Percentiles rank a stretch among this genome's conserved stretches.
Conservation (phyloP, 2,797 vertebrate species). For the Falco biarmicus region DNA sequence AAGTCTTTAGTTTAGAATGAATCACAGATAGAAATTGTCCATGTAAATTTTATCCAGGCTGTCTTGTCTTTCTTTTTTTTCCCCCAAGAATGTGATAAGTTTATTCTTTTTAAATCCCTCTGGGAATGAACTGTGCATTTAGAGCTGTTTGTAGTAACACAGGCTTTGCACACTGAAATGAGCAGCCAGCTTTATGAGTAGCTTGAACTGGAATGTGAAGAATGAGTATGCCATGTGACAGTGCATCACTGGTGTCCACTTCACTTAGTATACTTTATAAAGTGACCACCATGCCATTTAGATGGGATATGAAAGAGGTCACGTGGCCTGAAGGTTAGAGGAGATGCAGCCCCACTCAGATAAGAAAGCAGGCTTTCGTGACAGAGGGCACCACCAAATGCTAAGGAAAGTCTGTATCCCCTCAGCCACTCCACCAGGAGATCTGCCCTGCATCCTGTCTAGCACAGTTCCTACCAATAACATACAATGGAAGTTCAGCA, state of each 20-base stretch:
- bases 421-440: not conserved
- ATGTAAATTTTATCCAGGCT: constrained; percentile 45
- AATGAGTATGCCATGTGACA: constrained; percentile 28
- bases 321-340: not conserved
- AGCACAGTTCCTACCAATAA: not conserved
- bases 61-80: not conserved
- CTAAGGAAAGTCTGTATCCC: not conserved
- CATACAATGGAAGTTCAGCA: not conserved
- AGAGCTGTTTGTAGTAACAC: constrained; percentile 61
- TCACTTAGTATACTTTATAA: not conserved
- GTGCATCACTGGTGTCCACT: not conserved
- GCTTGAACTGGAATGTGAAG: constrained; percentile 40
- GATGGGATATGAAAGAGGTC: fast-evolving
- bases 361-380: not conserved
- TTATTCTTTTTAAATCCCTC: constrained; percentile 75
- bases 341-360: not conserved
- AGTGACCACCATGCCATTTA: not conserved
- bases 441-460: not conserved
- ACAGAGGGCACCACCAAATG: not conserved
- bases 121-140: constrained; percentile 67
- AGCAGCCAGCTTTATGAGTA: constrained; percentile 46
- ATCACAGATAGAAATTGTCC: constrained; percentile 9
- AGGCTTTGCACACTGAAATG: constrained; percentile 51
- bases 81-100: constrained; percentile 71
- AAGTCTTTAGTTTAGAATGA: constrained; percentile 26